phyloP scores from a whole-genome alignment of 2,797 vertebrate species.

The Pangasius krempfi region DNA sequence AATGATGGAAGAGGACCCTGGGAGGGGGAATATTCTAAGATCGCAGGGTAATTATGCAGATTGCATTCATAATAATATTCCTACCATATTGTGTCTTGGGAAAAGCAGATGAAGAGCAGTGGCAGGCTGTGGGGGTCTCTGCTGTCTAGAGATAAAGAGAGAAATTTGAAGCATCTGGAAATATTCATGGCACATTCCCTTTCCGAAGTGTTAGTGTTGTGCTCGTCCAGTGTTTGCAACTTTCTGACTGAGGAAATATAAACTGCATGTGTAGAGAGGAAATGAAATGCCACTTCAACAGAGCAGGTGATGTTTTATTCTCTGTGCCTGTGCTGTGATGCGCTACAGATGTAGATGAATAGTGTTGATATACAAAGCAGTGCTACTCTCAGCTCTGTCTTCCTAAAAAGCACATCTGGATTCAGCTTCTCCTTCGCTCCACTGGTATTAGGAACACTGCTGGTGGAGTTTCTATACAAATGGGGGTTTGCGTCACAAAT shows the following conservation, averaged over 20 bases:
- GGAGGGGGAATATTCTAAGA: constrained; percentile 52
- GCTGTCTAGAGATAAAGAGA: constrained; percentile 56
- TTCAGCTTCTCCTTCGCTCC: background rate
- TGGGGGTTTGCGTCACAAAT: background rate
- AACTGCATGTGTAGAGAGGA: constrained; percentile 29
- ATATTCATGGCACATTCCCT: constrained; percentile 49
- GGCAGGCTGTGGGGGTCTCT: constrained; percentile 56
- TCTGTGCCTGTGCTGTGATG: background rate
- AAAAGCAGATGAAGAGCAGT: constrained; percentile 50
- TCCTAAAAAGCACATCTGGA: constrained; percentile 32
- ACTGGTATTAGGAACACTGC: constrained; percentile 16
- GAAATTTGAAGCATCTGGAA: constrained; percentile 51
- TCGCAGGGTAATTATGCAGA: constrained; percentile 61
- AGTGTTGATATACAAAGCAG: constrained; percentile 15
- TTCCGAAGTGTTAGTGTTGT: constrained; percentile 36
- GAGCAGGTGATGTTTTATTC: constrained; percentile 34
- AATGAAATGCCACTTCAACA: constrained; percentile 33
- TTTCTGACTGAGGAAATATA: constrained; percentile 27
- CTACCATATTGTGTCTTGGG: constrained; percentile 42
- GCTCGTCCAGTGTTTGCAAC: constrained; percentile 35
- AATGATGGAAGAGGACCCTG: constrained; percentile 47
- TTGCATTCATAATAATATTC: constrained; percentile 59
- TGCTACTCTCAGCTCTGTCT: background rate
- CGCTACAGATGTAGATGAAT: constrained; percentile 33
- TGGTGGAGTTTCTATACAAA: constrained; percentile 28